Evolutionary conservation across 2,113 vertebrate species (phyloP).

Genomic region (Pygathrix nemaeus): DNA sequence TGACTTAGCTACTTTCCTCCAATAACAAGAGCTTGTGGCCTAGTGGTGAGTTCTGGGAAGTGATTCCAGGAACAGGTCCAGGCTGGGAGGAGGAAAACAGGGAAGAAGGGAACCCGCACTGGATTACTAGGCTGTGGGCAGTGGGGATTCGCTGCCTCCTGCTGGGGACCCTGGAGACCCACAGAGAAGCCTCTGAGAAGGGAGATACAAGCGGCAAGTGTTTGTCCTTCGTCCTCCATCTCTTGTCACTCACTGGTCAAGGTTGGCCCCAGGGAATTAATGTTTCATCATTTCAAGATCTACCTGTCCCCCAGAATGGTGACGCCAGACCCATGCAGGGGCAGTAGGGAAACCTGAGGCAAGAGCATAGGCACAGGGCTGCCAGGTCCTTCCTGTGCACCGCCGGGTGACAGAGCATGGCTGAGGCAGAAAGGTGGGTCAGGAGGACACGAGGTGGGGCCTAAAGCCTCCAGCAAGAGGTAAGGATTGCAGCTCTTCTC

Average conservation of each 20-base stretch:
- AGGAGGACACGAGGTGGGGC: neutral
- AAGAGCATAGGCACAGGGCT: neutral
- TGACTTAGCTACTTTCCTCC: neutral
- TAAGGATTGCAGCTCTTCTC: no score
- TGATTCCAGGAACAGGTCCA: neutral
- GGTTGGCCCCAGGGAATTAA: neutral
- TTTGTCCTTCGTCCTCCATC: accelerated
- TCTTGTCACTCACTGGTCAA: neutral
- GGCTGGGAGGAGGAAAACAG: neutral
- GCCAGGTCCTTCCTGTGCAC: neutral
- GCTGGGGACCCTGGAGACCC: no score
- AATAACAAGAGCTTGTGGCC: neutral
- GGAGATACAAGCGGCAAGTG: neutral
- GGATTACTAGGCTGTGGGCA: no score
- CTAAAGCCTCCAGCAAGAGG: neutral
- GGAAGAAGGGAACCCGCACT: neutral
- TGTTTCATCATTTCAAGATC: neutral
- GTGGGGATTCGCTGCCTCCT: neutral
- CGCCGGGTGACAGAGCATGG: no score
- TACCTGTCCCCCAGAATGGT: accelerated
- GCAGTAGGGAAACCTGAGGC: neutral
- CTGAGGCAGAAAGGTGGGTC: neutral
- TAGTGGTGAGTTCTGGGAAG: neutral
- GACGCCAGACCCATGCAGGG: neutral
- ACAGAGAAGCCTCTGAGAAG: no score